These are phyloP conservation scores for Dryoscopus gambensis DNA, from an alignment of 2,113 vertebrate genomes.

Conservation along the genomic window DNA sequence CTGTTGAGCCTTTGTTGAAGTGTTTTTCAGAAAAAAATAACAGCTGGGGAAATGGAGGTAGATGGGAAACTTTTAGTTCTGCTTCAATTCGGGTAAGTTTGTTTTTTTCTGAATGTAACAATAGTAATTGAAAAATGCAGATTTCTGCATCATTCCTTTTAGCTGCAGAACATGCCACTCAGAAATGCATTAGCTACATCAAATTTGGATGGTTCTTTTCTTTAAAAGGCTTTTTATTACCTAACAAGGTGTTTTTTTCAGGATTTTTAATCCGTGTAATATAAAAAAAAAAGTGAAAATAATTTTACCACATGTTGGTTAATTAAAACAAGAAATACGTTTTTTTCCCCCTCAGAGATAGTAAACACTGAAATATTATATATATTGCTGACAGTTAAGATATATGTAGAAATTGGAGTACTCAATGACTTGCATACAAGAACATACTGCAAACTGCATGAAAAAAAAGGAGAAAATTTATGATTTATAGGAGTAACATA, in stretches of 20 bases:
- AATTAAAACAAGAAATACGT: neutral
- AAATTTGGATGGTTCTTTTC: neutral
- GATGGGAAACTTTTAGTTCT: neutral
- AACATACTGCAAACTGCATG: neutral
- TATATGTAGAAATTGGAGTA: neutral
- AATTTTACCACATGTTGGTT: neutral
- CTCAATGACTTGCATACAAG: neutral
- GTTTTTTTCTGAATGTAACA: neutral
- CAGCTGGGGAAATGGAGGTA: neutral
- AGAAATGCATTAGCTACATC: neutral
- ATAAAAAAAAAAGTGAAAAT: neutral
- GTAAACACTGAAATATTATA: neutral
- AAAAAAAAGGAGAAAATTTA: neutral
- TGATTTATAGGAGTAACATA: neutral
- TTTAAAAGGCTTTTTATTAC: neutral
- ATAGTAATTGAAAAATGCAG: neutral
- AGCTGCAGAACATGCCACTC: neutral
- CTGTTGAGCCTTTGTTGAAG: neutral
- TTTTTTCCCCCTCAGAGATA: neutral
- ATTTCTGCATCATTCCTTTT: neutral
- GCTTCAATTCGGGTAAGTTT: no score
- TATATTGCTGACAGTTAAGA: neutral
- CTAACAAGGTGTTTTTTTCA: neutral
- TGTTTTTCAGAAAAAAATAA: neutral
- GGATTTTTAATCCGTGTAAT: neutral